Conservation (phyloP, 2,888 invertebrate species). For the Linnaemya tessellans region DNA sequence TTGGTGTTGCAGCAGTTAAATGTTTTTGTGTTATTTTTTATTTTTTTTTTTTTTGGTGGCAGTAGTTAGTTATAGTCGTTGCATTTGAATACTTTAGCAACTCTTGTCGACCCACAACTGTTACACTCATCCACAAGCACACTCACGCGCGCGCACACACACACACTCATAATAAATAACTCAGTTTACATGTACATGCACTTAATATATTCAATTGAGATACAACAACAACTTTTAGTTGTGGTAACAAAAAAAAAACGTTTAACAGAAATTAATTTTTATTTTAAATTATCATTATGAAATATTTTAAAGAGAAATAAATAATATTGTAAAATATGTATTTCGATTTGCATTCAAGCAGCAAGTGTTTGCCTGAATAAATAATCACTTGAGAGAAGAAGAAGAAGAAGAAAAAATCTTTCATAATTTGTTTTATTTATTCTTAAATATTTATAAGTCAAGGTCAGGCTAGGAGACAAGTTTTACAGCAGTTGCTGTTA, state of each 20-base stretch:
- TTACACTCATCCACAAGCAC: constrained; percentile 10
- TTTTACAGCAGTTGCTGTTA: constrained; percentile 2
- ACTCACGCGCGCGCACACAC: background rate
- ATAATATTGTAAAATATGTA: constrained; percentile 15
- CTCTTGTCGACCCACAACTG: constrained; percentile 66
- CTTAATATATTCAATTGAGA: constrained; percentile 21
- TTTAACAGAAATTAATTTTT: constrained; percentile 21
- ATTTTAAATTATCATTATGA: constrained; percentile 50
- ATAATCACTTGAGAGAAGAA: background rate
- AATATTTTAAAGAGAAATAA: constrained; percentile 27
- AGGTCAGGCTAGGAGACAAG: constrained; percentile 59
- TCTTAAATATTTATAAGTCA: constrained; percentile 69
- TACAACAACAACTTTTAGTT: constrained; percentile 42
- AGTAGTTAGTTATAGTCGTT: constrained; percentile 14
- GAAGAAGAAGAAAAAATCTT: constrained; percentile 26
- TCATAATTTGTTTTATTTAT: constrained; percentile 50
- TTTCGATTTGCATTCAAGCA: constrained; percentile 54
- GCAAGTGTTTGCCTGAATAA: constrained; percentile 49
- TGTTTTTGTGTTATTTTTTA: background rate
- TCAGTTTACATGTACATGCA: background rate
- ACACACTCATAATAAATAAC: constrained; percentile 9
- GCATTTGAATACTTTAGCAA: constrained; percentile 41
- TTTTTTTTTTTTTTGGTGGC: constrained; percentile 3
- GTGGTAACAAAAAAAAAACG: constrained; percentile 31
- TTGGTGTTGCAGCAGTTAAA: constrained; percentile 46